Evolutionary conservation across 2,113 vertebrate species (phyloP), one percentile per base, ranked within the genome.

Genomic region (Phaetusa simplex): DNA sequence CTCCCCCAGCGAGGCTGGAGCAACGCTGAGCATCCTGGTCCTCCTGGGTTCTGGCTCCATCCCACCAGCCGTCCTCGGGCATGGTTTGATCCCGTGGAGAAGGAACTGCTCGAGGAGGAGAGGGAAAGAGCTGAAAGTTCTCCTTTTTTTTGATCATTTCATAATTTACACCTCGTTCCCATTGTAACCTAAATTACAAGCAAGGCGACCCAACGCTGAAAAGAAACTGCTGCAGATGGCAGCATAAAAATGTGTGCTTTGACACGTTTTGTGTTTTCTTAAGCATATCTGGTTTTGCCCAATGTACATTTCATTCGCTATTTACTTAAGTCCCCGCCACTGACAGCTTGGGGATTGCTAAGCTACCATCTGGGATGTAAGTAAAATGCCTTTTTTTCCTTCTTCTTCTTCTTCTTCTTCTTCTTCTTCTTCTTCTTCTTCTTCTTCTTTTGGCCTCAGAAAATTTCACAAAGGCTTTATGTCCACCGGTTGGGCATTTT

Each of bases 191-290:
- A 32, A 80, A 62, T 83, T 52, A 62, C 55, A n/a, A 81, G 85
- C 62, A 14, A 83, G 72, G 49, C 8, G 1, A 66, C 59, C 65
- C 49, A 29, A 27, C 26, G 4, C 80, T 58, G 80, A 53, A 72
- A 81, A 70, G 34, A 38, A 91, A 77, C 80, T 62, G 76, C 76
- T 91, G 94, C 93, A 81, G 89, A 79, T 85, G 93, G 92, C 92
- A 93, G 71, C 58, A 6, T 49, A 43, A 58, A 95, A 95, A 88
- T 50, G 69, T 67, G 94, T 47, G 55, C 80, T 93, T 90, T 73
- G 80, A 81, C 67, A 71, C 67, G 2, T 92, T 86, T 62, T 29
- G 65, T 94, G 82, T 94, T 92, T 96, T 74, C 80, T 93, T 47
- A 24, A 71, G 67, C 72, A 8, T 70, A 34, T 78, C 96, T 94